Percentiles rank a stretch among this genome's conserved stretches.
phyloP scores from a whole-genome alignment of 2,888 invertebrate genomes.

The Cataglyphis cursor region DNA sequence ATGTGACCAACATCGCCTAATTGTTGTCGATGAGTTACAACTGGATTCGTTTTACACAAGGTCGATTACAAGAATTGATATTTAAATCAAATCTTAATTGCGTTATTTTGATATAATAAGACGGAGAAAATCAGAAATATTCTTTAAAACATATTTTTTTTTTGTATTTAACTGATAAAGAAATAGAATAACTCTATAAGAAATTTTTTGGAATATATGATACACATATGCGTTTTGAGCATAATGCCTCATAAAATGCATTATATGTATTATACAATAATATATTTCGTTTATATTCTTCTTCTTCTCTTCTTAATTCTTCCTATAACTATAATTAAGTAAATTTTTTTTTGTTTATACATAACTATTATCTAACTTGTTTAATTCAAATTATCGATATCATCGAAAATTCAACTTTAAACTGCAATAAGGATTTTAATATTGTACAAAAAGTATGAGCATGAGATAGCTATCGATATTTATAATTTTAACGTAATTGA shows the following conservation, averaged over 20 bases:
- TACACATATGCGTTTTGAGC: no score
- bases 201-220: not conserved
- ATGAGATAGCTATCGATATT: no score
- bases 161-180: not conserved
- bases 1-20: not conserved
- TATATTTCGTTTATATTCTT: no score
- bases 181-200: not conserved
- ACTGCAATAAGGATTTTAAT: no score
- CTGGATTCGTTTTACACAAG: not conserved
- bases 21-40: not conserved
- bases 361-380: not conserved
- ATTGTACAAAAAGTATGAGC: no score
- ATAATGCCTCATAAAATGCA: no score
- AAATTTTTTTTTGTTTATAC: not conserved
- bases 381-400: not conserved
- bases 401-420: not conserved
- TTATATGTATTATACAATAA: no score
- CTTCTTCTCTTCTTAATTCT: no score
- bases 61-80: not conserved
- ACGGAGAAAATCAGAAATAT: not conserved
- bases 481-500: no score
- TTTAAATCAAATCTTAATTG: not conserved
- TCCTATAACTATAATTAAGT: not conserved
- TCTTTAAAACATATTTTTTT: not conserved
- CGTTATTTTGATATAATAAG: not conserved